Conservation (phyloP, 2,888 invertebrate species). For the Lacanobia oleracea region DNA sequence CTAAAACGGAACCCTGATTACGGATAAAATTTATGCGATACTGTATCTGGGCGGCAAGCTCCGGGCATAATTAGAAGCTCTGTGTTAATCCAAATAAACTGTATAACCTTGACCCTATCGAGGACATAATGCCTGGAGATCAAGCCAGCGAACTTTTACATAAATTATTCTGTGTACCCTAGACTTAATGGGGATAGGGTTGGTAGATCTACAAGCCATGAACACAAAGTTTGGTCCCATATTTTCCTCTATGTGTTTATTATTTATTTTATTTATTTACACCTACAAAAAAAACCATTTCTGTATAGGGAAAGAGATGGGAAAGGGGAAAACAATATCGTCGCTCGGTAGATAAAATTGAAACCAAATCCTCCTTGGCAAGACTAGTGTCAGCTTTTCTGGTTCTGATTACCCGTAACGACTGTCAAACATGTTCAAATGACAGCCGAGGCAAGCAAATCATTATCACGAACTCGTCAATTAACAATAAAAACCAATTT, state of each 20-base stretch:
- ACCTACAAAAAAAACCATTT: no score
- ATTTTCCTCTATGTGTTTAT: no score
- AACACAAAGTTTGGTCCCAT: background rate
- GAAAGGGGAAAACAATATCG: background rate
- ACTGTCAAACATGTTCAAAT: no score
- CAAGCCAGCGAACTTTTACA: slow-evolving; percentile 44
- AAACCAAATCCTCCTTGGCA: no score
- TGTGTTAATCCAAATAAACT: slow-evolving; percentile 54
- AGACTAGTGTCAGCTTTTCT: no score
- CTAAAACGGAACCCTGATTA: slow-evolving; percentile 49
- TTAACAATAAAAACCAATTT: no score
- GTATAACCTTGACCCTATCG: slow-evolving; percentile 45
- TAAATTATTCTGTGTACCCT: slow-evolving; percentile 53
- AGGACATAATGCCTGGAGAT: slow-evolving; percentile 46
- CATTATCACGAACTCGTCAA: no score
- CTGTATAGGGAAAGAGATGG: no score
- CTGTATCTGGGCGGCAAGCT: slow-evolving; percentile 39
- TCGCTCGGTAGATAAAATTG: no score
- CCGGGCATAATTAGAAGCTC: slow-evolving; percentile 43
- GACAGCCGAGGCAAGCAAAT: no score
- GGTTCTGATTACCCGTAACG: no score
- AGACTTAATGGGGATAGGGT: slow-evolving; percentile 30
- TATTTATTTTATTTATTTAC: no score
- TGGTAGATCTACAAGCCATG: background rate
- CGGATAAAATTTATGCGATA: slow-evolving; percentile 51